These are phyloP conservation scores for Dasyornis broadbenti DNA, from an alignment of 2,113 vertebrate species.

Conservation along the genomic window DNA sequence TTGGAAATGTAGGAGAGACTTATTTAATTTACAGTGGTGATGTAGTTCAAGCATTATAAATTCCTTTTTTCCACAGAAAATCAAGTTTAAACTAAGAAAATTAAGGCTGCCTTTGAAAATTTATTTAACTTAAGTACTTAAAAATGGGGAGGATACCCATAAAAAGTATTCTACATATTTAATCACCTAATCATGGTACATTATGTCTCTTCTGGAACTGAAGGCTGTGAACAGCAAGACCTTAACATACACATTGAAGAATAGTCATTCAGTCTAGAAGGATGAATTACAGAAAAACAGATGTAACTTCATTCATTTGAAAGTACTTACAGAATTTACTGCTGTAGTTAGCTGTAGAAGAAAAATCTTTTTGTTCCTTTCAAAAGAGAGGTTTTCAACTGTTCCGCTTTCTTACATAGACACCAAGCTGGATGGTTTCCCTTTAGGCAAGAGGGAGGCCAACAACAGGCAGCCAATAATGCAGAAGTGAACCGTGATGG, in stretches of 20 bases:
- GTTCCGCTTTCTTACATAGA: slow-evolving; percentile 65
- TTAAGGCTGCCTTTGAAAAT: not conserved
- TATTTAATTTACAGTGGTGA: not conserved
- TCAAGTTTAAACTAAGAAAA: not conserved
- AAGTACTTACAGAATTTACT: not conserved
- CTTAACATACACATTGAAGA: not conserved
- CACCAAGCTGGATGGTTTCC: slow-evolving; percentile 97
- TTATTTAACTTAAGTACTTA: not conserved
- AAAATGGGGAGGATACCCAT: not conserved
- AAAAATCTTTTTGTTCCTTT: not conserved
- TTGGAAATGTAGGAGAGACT: not conserved
- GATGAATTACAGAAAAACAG: not conserved
- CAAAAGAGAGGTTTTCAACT: not conserved
- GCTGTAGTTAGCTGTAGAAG: not conserved
- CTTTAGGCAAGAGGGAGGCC: slow-evolving; percentile 84
- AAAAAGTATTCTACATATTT: not conserved
- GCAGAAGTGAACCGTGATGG: slow-evolving; percentile 79
- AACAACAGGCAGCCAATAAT: slow-evolving; percentile 73
- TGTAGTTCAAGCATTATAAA: not conserved
- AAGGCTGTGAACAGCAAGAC: not conserved
- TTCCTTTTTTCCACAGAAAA: not conserved
- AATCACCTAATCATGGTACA: not conserved
- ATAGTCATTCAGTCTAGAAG: not conserved
- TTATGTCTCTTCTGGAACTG: not conserved
- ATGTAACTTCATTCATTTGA: not conserved